phyloP scores from a whole-genome alignment of 2,888 invertebrate genomes.

The Cantharis nigra region DNA sequence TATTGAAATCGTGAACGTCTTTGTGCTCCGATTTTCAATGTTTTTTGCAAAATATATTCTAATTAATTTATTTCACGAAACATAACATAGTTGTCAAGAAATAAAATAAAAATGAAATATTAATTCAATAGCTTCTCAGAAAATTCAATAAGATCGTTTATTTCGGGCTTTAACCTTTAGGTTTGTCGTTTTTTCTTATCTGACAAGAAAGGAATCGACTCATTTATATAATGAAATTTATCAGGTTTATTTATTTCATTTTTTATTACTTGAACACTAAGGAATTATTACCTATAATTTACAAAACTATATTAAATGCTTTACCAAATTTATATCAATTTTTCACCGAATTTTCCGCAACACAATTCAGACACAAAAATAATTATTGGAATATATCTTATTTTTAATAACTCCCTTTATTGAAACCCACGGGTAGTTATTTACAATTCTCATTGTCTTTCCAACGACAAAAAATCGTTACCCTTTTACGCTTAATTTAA shows the following conservation, averaged over 20 bases:
- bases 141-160: not conserved
- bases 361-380: not conserved
- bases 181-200: constrained; percentile 1
- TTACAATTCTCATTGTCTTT: not conserved
- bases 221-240: not conserved
- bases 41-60: not conserved
- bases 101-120: not conserved
- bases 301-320: not conserved
- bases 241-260: not conserved
- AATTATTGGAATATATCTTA: too few species aligned
- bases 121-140: not conserved
- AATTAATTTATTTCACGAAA: not conserved
- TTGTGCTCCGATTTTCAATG: not conserved
- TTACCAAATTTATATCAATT: not conserved
- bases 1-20: constrained; percentile 9
- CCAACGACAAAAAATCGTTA: not conserved
- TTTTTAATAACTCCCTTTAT: too few species aligned
- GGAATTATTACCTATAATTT: not conserved
- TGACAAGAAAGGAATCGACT: constrained; percentile 1
- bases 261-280: not conserved
- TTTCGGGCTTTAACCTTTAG: not conserved
- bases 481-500: too few species aligned
- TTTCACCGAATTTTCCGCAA: not conserved
- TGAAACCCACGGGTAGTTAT: not conserved
- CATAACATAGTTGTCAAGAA: not conserved